phyloP scores from a whole-genome alignment of 2,888 invertebrate species.

The Lepidonotus clava region DNA sequence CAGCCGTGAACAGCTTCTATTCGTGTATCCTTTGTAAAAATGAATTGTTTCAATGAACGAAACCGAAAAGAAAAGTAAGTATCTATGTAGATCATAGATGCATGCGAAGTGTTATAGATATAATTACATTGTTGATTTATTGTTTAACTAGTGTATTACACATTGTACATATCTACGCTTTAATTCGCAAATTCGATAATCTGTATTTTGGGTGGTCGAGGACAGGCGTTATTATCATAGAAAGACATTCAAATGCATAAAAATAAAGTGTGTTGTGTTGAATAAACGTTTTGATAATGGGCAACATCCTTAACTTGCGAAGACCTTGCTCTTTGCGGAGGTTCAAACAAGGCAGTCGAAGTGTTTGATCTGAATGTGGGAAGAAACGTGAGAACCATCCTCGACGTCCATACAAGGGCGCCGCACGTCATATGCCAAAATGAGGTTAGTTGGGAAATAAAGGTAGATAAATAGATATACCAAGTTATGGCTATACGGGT shows the following conservation, averaged over 20 bases:
- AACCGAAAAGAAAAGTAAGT: too few species aligned
- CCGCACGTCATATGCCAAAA: constrained; percentile 75
- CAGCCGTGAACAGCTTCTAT: constrained; percentile 77
- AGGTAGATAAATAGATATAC: too few species aligned
- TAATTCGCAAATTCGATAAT: too few species aligned
- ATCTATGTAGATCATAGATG: neutral
- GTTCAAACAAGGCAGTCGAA: constrained; percentile 76
- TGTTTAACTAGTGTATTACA: too few species aligned
- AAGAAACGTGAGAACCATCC: constrained; percentile 69
- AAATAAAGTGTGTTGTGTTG: too few species aligned
- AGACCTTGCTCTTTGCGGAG: constrained; percentile 78
- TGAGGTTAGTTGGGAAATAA: constrained; percentile 67
- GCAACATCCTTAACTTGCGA: neutral
- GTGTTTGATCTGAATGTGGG: constrained; percentile 79
- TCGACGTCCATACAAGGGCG: constrained; percentile 75
- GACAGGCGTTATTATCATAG: too few species aligned
- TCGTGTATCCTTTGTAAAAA: constrained; percentile 78
- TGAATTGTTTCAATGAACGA: neutral
- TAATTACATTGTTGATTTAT: too few species aligned
- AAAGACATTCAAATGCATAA: too few species aligned
- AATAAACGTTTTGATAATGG: too few species aligned
- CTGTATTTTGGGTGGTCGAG: too few species aligned
- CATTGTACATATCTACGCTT: too few species aligned
- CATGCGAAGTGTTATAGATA: neutral
- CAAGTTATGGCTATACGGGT: too few species aligned